Base-by-base conservation (phyloP, 2,113 vertebrate species). In the Antidorcas marsupialis region DNA sequence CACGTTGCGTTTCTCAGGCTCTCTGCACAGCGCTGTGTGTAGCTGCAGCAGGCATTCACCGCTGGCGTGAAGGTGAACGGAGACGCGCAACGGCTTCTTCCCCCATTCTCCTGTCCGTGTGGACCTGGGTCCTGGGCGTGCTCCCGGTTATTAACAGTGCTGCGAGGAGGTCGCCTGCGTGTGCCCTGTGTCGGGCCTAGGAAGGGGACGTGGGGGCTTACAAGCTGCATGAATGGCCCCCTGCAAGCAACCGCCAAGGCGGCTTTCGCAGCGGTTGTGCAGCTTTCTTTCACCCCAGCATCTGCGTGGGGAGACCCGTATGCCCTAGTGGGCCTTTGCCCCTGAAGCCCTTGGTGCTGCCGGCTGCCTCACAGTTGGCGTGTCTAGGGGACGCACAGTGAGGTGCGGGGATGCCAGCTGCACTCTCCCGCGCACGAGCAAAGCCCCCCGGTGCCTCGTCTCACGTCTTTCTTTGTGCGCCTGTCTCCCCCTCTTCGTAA, bases 291-390 rank as follows among this genome's bases (percentile, higher is more conserved):
- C 43, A n/a, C 45, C 64, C 17, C 28, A 5, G 36, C 25, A 0
- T 11, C 13, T 81, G 3, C 0, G 0, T 21, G 25, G 25, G 57
- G 57, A 59, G 57, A 28, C 57, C 57, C 57, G 2, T 12, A 6
- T 28, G 30, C 45, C 30, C 33, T 7, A 30, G 43, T 27, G 45
- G 19, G 21, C 17, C 23, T 91, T 1, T 50, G 62, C 47, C 21
- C 9, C 33, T 67, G 36, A n/a, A 36, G 19, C 25, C 52, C n/a
- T 64, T 21, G 60, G 62, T 21, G 27, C 11, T 43, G 27, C n/a
- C 36, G 23, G 53, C 33, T 25, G 6, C 39, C 82, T 55, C 60
- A 3, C 52, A 27, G 21, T 33, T 28, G 30, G 16, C 21, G 9
- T 16, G 12, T 67, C 30, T 47, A 10, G 8, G 60, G 27, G n/a